Evolutionary conservation across 2,113 vertebrate species (phyloP), one percentile per base, ranked within the genome.

Genomic region (Labrus mixtus): DNA sequence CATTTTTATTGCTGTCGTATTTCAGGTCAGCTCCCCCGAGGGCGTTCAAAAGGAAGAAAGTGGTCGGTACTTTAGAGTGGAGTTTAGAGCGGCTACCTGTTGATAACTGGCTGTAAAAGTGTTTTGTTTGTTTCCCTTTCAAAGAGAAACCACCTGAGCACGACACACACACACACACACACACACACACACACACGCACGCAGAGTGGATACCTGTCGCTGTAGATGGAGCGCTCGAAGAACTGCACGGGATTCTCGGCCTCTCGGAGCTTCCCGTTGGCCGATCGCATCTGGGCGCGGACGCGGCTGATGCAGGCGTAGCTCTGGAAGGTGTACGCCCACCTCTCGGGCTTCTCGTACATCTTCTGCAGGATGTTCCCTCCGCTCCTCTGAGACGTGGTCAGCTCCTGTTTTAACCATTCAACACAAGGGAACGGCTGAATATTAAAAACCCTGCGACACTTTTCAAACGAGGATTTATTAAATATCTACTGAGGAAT

Each of bases 301-400:
- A 97, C 93, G 5, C 98, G 92, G 92, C 98, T 98, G 85, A 99
- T 95, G 73, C 96, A 99, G 0, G 96, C 97, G 0, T 98, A 98
- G 0, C 93, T 94, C 79, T 99, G 98, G 94, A 99, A 99, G 0
- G 97, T 99, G 85, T 96, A 97, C 1, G 97, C 95, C 98, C 97
- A 99, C 4, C 97, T 87, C 62, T 97, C 97, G 0, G 97, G 97
- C 45, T 96, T 97, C 81, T 97, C 94, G 0, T 98, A 99, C 98
- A 99, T 97, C 97, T 98, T 96, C 76, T 92, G 93, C 76, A 99
- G 86, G 1, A 99, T 91, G 0, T 99, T 98, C 0, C 96, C 96
- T 0, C 97, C 97, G 0, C 95, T 97, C 83, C 92, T 95, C 93
- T 99, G 97, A 1, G 97, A 98, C 0, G 94, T 57, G 4, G 91